These are phyloP conservation scores for Parotia lawesii DNA, from an alignment of 2,113 vertebrate genomes.

Conservation along the genomic window DNA sequence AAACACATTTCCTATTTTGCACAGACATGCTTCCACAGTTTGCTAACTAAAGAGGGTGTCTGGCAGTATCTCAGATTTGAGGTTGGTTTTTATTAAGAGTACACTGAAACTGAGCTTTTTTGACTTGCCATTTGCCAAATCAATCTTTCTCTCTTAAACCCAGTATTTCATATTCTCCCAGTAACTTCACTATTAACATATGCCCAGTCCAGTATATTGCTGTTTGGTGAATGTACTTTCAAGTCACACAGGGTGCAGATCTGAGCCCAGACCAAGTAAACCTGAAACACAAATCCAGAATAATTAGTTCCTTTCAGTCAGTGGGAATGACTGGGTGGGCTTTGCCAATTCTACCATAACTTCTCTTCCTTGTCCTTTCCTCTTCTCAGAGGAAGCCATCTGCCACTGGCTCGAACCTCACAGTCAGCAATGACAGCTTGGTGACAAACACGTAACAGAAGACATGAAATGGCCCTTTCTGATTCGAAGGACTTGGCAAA, in stretches of 20 bases:
- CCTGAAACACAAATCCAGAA: neutral
- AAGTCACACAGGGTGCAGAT: neutral
- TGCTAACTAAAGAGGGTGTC: neutral
- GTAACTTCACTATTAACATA: neutral
- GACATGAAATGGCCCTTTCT: neutral
- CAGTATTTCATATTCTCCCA: neutral
- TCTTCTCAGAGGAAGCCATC: neutral
- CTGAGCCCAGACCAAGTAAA: neutral
- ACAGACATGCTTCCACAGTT: neutral
- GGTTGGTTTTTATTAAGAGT: neutral
- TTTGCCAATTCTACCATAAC: neutral
- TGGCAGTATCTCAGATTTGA: neutral
- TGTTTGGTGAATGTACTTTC: neutral
- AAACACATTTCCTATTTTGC: neutral
- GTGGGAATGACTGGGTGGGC: rapidly evolving
- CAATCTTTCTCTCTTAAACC: neutral
- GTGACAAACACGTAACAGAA: neutral
- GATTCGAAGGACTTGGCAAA: neutral
- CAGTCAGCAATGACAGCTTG: neutral
- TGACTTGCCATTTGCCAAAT: neutral
- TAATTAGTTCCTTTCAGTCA: neutral
- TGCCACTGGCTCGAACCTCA: neutral
- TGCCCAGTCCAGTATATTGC: neutral
- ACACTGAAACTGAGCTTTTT: neutral
- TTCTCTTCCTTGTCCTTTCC: neutral